Conservation (phyloP, 2,797 vertebrate genomes). For the Rhabdophis nuchalis region DNA sequence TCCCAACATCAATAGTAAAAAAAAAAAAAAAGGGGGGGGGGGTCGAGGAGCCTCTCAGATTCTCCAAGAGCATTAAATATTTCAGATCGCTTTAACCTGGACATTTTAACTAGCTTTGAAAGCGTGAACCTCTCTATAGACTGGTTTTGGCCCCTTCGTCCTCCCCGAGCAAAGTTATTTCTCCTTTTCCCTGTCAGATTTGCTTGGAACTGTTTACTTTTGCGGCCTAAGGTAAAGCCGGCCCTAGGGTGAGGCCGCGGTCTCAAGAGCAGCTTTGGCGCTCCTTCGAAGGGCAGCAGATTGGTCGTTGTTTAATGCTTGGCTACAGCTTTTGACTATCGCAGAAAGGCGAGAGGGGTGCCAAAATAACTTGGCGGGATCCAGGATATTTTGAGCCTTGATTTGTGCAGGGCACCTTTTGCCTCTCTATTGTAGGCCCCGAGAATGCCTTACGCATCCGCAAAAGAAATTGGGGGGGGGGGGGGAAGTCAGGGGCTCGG, state of each 20-base stretch:
- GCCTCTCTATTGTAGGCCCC: not conserved
- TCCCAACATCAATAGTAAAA: not conserved
- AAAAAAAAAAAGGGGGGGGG: not conserved
- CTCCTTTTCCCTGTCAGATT: not conserved
- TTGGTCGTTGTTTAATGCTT: not conserved
- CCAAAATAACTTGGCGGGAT: not conserved
- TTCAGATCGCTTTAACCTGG: not conserved
- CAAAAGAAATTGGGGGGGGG: too few relatives aligned
- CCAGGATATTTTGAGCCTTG: not conserved
- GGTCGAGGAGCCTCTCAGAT: not conserved
- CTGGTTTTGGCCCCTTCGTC: not conserved
- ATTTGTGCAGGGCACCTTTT: not conserved
- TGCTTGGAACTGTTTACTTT: not conserved
- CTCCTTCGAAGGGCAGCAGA: not conserved
- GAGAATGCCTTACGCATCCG: not conserved
- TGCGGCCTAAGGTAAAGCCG: not conserved
- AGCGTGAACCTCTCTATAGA: not conserved
- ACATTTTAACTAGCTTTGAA: not conserved
- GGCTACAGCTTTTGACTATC: not conserved
- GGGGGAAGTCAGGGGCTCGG: too few relatives aligned
- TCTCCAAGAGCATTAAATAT: not conserved
- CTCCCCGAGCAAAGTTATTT: not conserved
- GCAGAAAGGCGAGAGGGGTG: not conserved
- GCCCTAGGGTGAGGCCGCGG: not conserved
- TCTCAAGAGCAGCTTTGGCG: not conserved